Percentiles rank a stretch among this genome's conserved stretches.
These are phyloP conservation scores for Drosophila kokeensis DNA, from an alignment of 2,888 invertebrate genomes.

Conservation along the genomic window DNA sequence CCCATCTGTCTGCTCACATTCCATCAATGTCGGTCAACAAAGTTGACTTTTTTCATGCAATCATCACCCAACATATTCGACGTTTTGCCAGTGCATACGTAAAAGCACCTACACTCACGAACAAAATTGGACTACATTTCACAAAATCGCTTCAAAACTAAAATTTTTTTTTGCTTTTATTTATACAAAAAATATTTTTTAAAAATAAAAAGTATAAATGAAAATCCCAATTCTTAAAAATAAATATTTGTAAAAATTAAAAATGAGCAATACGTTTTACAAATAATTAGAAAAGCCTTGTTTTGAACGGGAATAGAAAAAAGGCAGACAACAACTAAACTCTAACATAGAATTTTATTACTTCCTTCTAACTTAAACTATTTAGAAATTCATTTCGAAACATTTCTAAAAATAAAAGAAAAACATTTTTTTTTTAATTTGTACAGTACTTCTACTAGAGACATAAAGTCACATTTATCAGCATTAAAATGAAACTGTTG, in stretches of 20 bases:
- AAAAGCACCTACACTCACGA: background rate
- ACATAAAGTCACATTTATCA: background rate
- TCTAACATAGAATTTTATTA: background rate
- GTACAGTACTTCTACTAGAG: background rate
- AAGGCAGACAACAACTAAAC: background rate
- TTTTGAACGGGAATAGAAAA: background rate
- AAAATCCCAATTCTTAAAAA: background rate
- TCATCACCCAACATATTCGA: constrained; percentile 9
- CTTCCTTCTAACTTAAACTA: background rate
- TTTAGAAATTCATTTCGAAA: background rate
- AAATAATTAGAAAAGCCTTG: too few species aligned
- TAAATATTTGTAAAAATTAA: too few species aligned
- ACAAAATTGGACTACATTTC: background rate
- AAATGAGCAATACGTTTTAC: too few species aligned
- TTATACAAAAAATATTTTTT: background rate
- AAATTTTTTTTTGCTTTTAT: background rate
- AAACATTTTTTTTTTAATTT: background rate
- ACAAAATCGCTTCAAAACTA: background rate
- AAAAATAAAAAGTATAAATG: background rate
- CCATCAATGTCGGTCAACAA: constrained; percentile 64
- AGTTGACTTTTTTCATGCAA: constrained; percentile 17
- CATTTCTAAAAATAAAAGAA: background rate
- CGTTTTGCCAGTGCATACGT: constrained; percentile 47
- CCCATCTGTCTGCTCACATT: constrained; percentile 60
- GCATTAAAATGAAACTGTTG: too few species aligned